phyloP scores from a whole-genome alignment of 1,140 invertebrate genomes.

The Drosophila nannoptera region DNA sequence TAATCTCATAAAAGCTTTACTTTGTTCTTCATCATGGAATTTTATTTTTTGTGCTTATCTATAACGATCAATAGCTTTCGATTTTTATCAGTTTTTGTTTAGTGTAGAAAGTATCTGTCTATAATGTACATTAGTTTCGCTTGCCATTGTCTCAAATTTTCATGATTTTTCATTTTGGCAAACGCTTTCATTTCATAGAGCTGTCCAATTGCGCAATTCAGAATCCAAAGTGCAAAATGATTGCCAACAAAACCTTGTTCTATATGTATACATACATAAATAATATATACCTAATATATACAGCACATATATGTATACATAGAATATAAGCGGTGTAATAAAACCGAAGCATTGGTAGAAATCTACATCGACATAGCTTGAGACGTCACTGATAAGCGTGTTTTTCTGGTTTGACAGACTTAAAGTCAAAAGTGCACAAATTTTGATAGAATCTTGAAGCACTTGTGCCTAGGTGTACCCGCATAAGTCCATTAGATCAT shows the following conservation, averaged over 20 bases:
- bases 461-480: neutral
- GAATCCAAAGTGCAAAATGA: slow-evolving; percentile 21
- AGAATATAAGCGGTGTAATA: neutral
- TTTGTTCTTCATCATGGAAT: no score
- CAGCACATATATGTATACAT: neutral
- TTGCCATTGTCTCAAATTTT: slow-evolving; percentile 28
- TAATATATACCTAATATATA: slow-evolving; percentile 5
- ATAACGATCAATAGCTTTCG: no score
- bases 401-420: slow-evolving; percentile 12
- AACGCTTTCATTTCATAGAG: slow-evolving; percentile 12
- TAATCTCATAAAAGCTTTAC: no score
- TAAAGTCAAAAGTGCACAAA: slow-evolving; percentile 65
- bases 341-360: slow-evolving; percentile 30
- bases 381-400: slow-evolving; percentile 66
- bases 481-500: slow-evolving; percentile 7
- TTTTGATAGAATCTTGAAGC: slow-evolving; percentile 7
- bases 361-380: neutral
- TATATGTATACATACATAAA: slow-evolving; percentile 7
- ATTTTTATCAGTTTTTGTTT: neutral
- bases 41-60: neutral
- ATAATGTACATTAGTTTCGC: slow-evolving; percentile 8
- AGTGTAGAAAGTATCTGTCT: neutral
- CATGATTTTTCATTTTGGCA: slow-evolving; percentile 25
- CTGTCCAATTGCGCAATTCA: slow-evolving; percentile 30
- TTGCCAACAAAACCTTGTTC: slow-evolving; percentile 21